phyloP scores from a whole-genome alignment of 2,888 invertebrate species.

The Amphiduros pacificus region DNA sequence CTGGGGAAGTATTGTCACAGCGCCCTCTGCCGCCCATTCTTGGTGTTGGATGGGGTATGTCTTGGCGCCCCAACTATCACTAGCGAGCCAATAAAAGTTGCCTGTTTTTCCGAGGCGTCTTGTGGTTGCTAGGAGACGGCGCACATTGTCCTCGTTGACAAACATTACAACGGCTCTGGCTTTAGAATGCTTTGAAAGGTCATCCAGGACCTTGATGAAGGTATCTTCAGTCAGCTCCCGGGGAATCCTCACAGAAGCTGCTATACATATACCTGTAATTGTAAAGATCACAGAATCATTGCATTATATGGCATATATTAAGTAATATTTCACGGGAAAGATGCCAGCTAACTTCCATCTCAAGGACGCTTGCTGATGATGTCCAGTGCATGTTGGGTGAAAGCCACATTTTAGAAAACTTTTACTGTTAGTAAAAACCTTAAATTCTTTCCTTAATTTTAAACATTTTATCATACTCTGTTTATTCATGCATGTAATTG shows the following conservation, averaged over 20 bases:
- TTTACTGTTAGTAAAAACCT: too few relatives aligned
- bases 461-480: too few relatives aligned
- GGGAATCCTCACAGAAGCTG: constrained; percentile 67
- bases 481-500: too few relatives aligned
- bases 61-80: constrained; percentile 59
- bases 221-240: constrained; percentile 66
- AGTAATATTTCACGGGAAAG: too few relatives aligned
- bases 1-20: constrained; percentile 56
- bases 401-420: too few relatives aligned
- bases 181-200: constrained; percentile 65
- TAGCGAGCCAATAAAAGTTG: constrained; percentile 52
- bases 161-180: constrained; percentile 72
- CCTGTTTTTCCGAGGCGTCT: not conserved
- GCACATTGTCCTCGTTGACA: constrained; percentile 72
- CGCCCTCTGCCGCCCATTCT: constrained; percentile 53
- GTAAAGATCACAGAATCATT: not conserved
- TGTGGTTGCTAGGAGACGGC: constrained; percentile 48
- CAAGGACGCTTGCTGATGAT: too few relatives aligned
- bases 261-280: constrained; percentile 64
- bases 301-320: too few relatives aligned
- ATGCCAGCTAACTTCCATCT: too few relatives aligned
- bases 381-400: too few relatives aligned
- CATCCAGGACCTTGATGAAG: constrained; percentile 67
- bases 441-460: too few relatives aligned
- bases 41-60: constrained; percentile 52